These are phyloP conservation scores for Cuculus canorus DNA, from an alignment of 2,797 vertebrate genomes.

Conservation along the genomic window DNA sequence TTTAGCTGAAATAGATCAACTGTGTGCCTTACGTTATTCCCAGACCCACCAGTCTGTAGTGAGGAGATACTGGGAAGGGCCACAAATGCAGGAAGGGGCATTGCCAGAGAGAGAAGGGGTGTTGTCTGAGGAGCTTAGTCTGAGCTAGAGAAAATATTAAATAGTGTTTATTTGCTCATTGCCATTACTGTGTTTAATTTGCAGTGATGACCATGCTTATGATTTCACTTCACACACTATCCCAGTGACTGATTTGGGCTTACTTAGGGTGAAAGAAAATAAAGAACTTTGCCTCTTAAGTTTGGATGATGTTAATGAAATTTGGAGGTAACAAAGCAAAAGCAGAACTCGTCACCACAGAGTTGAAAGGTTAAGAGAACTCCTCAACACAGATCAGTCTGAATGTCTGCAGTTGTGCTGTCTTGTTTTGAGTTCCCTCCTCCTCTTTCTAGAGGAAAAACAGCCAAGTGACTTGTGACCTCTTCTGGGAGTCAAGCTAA, in stretches of 20 bases:
- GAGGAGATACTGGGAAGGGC: background rate
- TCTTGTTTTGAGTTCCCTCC: background rate
- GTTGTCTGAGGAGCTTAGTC: background rate
- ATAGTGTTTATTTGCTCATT: background rate
- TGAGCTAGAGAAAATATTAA: background rate
- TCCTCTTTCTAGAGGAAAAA: background rate
- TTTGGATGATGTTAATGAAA: background rate
- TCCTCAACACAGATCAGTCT: background rate
- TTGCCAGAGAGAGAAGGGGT: background rate
- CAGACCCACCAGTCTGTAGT: background rate
- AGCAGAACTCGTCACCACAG: background rate
- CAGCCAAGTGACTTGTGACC: background rate
- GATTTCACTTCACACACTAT: background rate
- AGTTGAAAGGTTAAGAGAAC: too few relatives aligned
- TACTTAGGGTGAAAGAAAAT: background rate
- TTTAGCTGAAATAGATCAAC: background rate
- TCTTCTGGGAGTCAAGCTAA: background rate
- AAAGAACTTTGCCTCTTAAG: background rate
- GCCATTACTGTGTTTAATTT: background rate
- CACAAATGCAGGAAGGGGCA: background rate
- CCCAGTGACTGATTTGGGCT: background rate
- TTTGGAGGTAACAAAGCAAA: background rate
- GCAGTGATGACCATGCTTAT: rapidly evolving
- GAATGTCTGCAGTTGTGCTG: background rate
- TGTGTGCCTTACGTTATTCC: background rate